Base-by-base conservation (phyloP, 2,113 vertebrate species). In the Eretmochelys imbricata region DNA sequence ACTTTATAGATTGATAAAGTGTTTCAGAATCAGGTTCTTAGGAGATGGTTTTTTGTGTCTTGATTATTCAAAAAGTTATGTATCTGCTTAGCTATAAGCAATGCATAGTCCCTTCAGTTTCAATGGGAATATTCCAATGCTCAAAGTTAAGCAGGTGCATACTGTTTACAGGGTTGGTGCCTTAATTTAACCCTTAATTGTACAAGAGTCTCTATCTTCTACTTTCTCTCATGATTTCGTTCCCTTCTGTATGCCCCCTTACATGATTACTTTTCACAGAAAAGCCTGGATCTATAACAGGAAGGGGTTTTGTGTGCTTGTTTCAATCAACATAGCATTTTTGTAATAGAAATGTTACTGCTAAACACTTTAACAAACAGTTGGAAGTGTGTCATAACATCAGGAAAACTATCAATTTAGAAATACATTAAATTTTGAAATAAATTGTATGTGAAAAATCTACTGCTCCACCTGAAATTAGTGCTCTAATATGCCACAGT, bases 231-330 rank as follows among this genome's bases (percentile, higher is more conserved):
- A 82, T 72, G 35, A 55, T 29, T 35, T 10, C 4, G 42, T 46
- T 4, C 1, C 3, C 29, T 89, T 24, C 10, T 31, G 29, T 35
- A 84, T 1, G 57, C 53, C 72, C 38, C 55, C 79, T 55, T 13
- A 19, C 10, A 27, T 14, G 17, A 81, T 81, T 53, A 3, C 24
- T 91, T 89, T 48, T 75, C 17, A 22, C 48, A 42, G 87, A 29
- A 7, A 95, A 49, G 10, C 6, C 87, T 90, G 80, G 94, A 35
- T 69, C 35, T 69, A 35, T 69, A 54, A 69, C 3, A 92, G 65
- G 84, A 76, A 25, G 7, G 4, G 1, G 11, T 29, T 53, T 5
- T 1, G 0, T 2, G 6, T 2, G 1, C 0, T 4, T 17, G 48
- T 79, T 29, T 46, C 22, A 19, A n/a, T 17, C 17, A n/a, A 69